A percentile compares a stretch with the other conserved stretches of the same genome.
phyloP scores from a whole-genome alignment of 2,797 vertebrate species.

The Malacoraja senta region DNA sequence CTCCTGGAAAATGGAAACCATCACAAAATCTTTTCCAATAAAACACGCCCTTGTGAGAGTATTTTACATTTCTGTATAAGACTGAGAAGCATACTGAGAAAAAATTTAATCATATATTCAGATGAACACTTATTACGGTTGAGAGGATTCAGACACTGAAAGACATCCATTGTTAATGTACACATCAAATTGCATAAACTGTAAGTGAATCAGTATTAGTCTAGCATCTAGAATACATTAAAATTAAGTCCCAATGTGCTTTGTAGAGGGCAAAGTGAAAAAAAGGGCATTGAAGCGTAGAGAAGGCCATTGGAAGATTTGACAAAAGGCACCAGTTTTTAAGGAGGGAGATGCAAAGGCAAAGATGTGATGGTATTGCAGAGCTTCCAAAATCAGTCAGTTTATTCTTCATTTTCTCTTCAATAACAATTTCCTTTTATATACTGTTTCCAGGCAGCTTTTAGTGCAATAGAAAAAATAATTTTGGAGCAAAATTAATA shows the following conservation, averaged over 20 bases:
- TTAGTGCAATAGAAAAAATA: neutral
- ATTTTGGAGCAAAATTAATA: neutral
- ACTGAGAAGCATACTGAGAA: neutral
- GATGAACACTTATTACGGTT: neutral
- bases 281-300: neutral
- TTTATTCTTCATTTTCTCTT: too few species aligned
- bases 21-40: neutral
- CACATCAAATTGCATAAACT: neutral
- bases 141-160: neutral
- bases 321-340: neutral
- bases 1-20: conserved; percentile 5
- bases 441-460: neutral
- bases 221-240: neutral
- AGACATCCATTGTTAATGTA: neutral
- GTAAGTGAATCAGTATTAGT: neutral
- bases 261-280: neutral
- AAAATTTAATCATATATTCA: neutral
- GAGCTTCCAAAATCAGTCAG: neutral
- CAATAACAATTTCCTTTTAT: too few species aligned
- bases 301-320: neutral
- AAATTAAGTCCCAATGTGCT: neutral
- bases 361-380: neutral
- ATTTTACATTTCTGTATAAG: neutral
- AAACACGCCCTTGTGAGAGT: neutral
- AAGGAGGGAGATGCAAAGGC: neutral